Conservation (phyloP, 2,113 vertebrate species). For the Camelus bactrianus region DNA sequence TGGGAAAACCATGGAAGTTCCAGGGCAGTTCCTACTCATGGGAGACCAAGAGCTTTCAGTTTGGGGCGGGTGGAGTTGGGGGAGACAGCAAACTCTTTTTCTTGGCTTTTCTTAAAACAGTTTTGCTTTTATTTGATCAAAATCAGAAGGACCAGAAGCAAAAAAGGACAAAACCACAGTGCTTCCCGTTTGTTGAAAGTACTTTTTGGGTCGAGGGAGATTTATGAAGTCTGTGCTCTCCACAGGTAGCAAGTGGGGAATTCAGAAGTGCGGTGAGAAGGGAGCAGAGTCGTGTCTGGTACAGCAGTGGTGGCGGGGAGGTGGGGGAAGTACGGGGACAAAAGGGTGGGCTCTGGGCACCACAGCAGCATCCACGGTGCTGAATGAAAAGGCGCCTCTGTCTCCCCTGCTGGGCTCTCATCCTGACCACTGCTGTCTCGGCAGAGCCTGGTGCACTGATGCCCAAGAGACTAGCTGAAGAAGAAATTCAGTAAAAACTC, state of each 20-base stretch:
- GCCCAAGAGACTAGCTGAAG: background rate
- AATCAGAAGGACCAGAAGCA: background rate
- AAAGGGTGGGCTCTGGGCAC: no score
- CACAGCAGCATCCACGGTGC: no score
- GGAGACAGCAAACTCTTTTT: background rate
- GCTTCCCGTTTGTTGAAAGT: background rate
- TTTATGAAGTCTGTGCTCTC: no score
- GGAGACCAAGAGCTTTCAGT: no score
- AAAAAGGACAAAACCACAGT: background rate
- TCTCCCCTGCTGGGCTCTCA: background rate
- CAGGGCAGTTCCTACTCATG: accelerated
- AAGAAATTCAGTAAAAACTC: background rate
- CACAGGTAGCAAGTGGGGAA: background rate
- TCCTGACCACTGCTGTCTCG: accelerated
- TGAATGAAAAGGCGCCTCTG: no score
- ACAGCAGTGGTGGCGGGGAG: accelerated
- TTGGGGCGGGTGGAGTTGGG: accelerated
- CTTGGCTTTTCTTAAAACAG: background rate
- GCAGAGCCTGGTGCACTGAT: background rate
- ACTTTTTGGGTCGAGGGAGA: background rate
- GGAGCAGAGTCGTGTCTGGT: accelerated
- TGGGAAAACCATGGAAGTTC: accelerated
- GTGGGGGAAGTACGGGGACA: background rate
- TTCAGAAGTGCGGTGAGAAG: accelerated
- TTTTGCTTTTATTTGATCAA: background rate